A percentile compares a stretch with the other conserved stretches of the same genome.
Evolutionary conservation across 2,888 invertebrate species (phyloP).

Genomic region (Ophion ventricosus): DNA sequence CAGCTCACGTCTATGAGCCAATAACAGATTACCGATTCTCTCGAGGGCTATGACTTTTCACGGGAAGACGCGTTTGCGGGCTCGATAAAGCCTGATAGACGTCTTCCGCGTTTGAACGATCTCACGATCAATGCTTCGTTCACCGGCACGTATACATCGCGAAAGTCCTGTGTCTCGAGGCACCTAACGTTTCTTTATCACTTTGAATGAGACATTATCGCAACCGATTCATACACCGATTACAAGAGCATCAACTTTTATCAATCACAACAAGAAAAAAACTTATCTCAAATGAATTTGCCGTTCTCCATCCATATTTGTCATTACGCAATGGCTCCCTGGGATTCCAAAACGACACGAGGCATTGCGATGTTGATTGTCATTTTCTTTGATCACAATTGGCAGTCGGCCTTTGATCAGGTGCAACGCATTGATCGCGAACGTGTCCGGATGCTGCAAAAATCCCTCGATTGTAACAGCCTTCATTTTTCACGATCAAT

Average conservation of each 20-base stretch:
- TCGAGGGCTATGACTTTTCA: conserved; percentile 43
- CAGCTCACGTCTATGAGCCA: conserved; percentile 33
- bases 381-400: not conserved
- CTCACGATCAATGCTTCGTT: conserved; percentile 50
- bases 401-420: not conserved
- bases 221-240: conserved; percentile 4
- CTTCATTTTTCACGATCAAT: conserved; percentile 2
- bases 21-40: conserved; percentile 35
- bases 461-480: not conserved
- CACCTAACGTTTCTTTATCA: not conserved
- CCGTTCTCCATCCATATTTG: not conserved
- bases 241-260: conserved; percentile 18
- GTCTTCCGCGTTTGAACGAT: conserved; percentile 53
- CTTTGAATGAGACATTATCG: conserved; percentile 10
- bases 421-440: not conserved
- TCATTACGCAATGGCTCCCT: not conserved
- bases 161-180: conserved; percentile 18
- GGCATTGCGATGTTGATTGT: not conserved
- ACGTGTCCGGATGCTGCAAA: not conserved
- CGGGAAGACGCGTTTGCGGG: conserved; percentile 37
- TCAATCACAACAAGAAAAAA: conserved; percentile 31
- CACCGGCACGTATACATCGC: not conserved
- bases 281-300: not conserved
- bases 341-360: not conserved
- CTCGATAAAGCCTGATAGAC: conserved; percentile 43